Base-by-base conservation (phyloP, 2,797 vertebrate species). In the Darevskia nairensis region DNA sequence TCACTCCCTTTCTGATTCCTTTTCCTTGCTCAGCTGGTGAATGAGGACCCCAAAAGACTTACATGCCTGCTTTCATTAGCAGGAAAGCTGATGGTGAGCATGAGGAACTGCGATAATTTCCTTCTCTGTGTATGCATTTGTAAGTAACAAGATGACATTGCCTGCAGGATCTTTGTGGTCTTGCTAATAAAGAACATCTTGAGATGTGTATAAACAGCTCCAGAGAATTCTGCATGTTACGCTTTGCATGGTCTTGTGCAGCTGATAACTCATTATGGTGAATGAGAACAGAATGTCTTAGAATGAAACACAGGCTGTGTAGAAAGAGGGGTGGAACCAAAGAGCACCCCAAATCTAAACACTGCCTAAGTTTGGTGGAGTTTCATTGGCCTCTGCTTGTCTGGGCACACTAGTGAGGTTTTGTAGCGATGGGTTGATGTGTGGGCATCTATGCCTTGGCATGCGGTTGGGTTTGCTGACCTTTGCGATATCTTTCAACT, bases 231-330 rank as follows among this genome's bases (percentile, higher is more conserved):
- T 59, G 19, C 44, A 55, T 78, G 72, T 88, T 77, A 27, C 1
- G 10, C 6, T 88, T 82, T 69, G 86, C 25, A 77, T n/a, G n/a
- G 76, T 66, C 59, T 77, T 69, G 86, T 83, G 72, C 72, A 27
- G 11, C 59, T 9, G 25, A 32, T 59, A 77, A 76, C 32, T 82
- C 71, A 82, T 15, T 64, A 80, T 11, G 27, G 21, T 50, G 27
- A 27, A 66, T 23, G 21, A 75, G 39, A 66, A 66, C 50, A 75
- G 4, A 29, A 35, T 74, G 82, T 4, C 13, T 61, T 61, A 15
- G 35, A 81, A 75, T 50, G 72, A 77, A 77, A 76, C 15, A 66
- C 59, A 68, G 27, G n/a, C 41, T 64, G 61, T 35, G 1, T 15
- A 88, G 78, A n/a, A 23, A 29, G 13, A 39, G 35, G 50, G 23